Base-by-base conservation (phyloP, 2,888 invertebrate genomes). In the Ophioninae sp. region DNA sequence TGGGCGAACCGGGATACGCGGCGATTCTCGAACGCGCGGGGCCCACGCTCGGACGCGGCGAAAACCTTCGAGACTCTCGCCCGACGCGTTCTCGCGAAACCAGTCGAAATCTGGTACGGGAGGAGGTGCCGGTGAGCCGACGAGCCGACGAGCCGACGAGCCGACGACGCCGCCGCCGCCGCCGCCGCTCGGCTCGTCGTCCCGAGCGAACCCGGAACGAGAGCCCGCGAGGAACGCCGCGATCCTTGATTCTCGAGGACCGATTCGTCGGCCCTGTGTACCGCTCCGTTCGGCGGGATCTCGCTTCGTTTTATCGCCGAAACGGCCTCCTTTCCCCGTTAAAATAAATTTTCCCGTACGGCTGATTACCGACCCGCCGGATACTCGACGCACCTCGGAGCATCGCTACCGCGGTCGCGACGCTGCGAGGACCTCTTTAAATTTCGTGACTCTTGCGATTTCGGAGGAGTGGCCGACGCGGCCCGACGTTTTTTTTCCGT, bases 1-100 rank as follows among this genome's bases (percentile, higher is more conserved):
- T 90, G 91, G 90, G 91, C 90, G 90, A 88, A 90, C 91, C 90
- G 89, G 90, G 88, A 89, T 88, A 86, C 64, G 85, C 84, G 80
- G 85, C 84, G 80, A 81, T 77, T 44, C 77, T 64, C 69, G 74
- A 80, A 83, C 68, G 78, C 83, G 77, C 76, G 77, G 76, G 83
- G 76, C 79, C 75, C 72, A 67, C 79, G 76, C 68, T 64, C 57
- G 56, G 39, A 68, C 30, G 23, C 61, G 61, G 72, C 72, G 76
- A 81, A 73, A 76, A 61, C 73, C 50, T 65, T 61, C 73, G 6
- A 50, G 50, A 39, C 37, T 39, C 50, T 50, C 17, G 13, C n/a
- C 23, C 70, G 61, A 75, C 23, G 74, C n/a, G n/a, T n/a, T n/a
- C n/a, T 65, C 68, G 23, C 57, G 61, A 68, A 76, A 83, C 76